Percentiles rank a stretch among this genome's conserved stretches.
Conservation (phyloP, 1,140 invertebrate species). For the Bombus balteatus region DNA sequence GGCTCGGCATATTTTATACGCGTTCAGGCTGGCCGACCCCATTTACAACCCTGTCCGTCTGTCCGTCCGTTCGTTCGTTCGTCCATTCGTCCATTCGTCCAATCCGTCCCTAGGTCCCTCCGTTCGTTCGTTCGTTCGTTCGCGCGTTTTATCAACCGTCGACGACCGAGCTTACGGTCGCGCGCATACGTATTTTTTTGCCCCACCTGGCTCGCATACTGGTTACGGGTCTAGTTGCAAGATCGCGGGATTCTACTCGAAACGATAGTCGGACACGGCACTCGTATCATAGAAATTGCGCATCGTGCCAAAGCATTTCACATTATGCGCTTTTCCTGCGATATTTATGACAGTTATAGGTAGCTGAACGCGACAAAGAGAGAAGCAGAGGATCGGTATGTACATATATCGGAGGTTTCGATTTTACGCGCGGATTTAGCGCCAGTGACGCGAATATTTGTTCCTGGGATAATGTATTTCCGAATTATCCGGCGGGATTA, state of each 20-base stretch:
- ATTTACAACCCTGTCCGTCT: slow-evolving; percentile 62
- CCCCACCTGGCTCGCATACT: background rate
- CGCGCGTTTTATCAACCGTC: slow-evolving; percentile 50
- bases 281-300: background rate
- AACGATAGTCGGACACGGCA: background rate
- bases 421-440: slow-evolving; percentile 40
- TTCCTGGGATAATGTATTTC: slow-evolving; percentile 51
- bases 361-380: background rate
- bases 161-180: slow-evolving; percentile 6
- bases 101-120: background rate
- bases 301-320: background rate
- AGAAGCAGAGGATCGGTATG: background rate
- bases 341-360: background rate
- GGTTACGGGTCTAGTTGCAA: background rate
- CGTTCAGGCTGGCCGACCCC: slow-evolving; percentile 62
- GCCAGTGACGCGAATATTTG: slow-evolving; percentile 33
- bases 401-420: background rate
- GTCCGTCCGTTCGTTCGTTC: slow-evolving; percentile 45
- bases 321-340: background rate
- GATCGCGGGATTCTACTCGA: background rate
- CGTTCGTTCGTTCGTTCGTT: slow-evolving; percentile 4
- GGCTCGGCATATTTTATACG: slow-evolving; percentile 78
- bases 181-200: background rate
- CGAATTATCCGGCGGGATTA: slow-evolving; percentile 52
- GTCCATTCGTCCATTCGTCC: slow-evolving; percentile 7